phyloP scores from a whole-genome alignment of 2,797 vertebrate species.

The Anabacerthia variegaticeps region DNA sequence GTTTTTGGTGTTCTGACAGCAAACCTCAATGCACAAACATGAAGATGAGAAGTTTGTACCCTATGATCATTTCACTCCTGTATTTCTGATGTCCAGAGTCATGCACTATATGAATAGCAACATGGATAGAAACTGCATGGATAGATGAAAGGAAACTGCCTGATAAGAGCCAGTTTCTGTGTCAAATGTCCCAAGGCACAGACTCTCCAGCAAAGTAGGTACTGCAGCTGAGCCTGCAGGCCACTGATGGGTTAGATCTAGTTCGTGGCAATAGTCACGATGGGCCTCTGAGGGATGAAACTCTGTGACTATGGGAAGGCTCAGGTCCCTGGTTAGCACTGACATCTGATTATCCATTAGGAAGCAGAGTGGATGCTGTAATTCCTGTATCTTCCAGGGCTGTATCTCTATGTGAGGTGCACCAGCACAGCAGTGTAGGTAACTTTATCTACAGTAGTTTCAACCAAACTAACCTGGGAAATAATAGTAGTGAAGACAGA shows the following conservation, averaged over 20 bases:
- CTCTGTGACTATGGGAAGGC: not conserved
- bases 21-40: not conserved
- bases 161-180: not conserved
- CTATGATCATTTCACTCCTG: not conserved
- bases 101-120: not conserved
- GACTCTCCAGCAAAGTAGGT: not conserved
- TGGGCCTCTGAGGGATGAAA: not conserved
- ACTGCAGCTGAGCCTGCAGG: not conserved
- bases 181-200: not conserved
- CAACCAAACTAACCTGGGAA: slow-evolving; percentile 15
- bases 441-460: slow-evolving; percentile 49
- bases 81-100: not conserved
- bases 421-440: not conserved
- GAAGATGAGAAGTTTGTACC: not conserved
- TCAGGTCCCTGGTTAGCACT: not conserved
- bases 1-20: not conserved
- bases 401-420: not conserved
- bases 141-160: not conserved
- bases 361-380: not conserved
- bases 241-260: not conserved
- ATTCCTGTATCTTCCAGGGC: not conserved
- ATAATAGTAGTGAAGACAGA: not conserved
- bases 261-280: not conserved
- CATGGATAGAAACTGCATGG: not conserved
- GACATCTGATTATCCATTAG: not conserved